Evolutionary conservation across 2,888 invertebrate species (phyloP), one percentile per base, ranked within the genome.

Genomic region (Argyra leucocephala): DNA sequence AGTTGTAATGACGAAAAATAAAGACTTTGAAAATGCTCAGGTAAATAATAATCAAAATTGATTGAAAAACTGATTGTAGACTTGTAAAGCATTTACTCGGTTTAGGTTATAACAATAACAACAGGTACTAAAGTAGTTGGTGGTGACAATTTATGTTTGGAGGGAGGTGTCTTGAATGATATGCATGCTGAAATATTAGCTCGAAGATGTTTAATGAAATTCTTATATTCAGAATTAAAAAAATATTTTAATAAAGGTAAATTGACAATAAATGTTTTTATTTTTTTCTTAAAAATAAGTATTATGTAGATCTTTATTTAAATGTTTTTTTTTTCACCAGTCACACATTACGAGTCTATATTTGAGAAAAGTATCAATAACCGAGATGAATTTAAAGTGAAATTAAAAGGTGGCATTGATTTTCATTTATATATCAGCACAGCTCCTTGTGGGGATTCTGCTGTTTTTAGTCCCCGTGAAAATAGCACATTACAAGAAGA

Each of bases 211-310:
- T 48, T 48, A 48, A 48, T 48, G 48, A 48, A 48, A 48, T 48
- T 48, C 5, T 18, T 48, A 18, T 48, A 48, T 18, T 12, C 18
- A 1, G 48, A 48, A 15, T n/a, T 48, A 18, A 48, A 18, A 5
- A 48, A 48, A 48, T 48, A 48, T 48, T 48, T 48, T 48, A 48
- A 48, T n/a, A 48, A 48, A 48, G 48, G 48, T 48, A 48, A 15
- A 2, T 48, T 48, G 12, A 48, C 15, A 26, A 26, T n/a, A n/a
- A n/a, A 26, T 4, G 26, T 26, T 26, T 26, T 26, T 6, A 26
- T 6, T 26, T 26, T 26, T 26, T 26, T 31, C 7, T n/a, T 31
- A 31, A 4, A 7, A 31, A 31, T n/a, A 31, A 2, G 1, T 31
- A 31, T 31, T 31, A 10, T 31, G 3, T 10, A 31, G 10, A 31